These are phyloP conservation scores for Parazoanthus darwini DNA, from an alignment of 92 coral and sea anemone genomes.

Conservation along the genomic window DNA sequence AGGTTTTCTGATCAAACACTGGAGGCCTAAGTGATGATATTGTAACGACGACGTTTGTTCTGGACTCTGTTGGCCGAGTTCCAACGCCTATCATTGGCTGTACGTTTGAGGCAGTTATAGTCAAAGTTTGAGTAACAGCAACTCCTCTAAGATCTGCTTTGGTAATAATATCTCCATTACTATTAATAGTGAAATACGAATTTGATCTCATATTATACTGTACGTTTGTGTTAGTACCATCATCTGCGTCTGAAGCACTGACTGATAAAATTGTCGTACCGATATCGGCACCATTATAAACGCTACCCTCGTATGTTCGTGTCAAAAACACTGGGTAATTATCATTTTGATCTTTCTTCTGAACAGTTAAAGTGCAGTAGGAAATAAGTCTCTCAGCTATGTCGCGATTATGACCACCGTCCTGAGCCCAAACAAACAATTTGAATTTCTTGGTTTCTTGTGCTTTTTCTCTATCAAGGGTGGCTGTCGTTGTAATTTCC, in stretches of 20 bases:
- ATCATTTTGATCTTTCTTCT: slow-evolving; percentile 78
- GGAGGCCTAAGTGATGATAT: slow-evolving; percentile 67
- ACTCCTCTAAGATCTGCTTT: slow-evolving; percentile 28
- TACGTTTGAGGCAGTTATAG: slow-evolving; percentile 68
- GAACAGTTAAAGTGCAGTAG: slow-evolving; percentile 72
- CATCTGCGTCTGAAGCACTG: slow-evolving; percentile 77
- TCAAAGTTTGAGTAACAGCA: slow-evolving; percentile 46
- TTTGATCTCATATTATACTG: slow-evolving; percentile 37
- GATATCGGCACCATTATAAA: slow-evolving; percentile 40
- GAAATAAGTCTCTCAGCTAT: slow-evolving; percentile 69
- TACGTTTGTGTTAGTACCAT: slow-evolving; percentile 46
- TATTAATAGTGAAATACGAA: slow-evolving; percentile 49
- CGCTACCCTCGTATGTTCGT: slow-evolving; percentile 72
- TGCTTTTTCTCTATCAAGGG: slow-evolving; percentile 75
- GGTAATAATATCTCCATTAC: slow-evolving; percentile 45
- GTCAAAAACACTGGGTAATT: slow-evolving; percentile 79
- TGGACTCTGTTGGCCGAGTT: slow-evolving; percentile 44
- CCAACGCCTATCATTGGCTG: slow-evolving; percentile 59
- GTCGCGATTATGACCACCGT: slow-evolving; percentile 81
- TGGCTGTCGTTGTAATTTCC: slow-evolving; percentile 63
- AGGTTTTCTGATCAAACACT: slow-evolving; percentile 38
- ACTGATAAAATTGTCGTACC: slow-evolving; percentile 73
- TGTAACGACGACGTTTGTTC: slow-evolving; percentile 73
- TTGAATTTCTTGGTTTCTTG: slow-evolving; percentile 47
- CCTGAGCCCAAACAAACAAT: slow-evolving; percentile 78